Base-by-base conservation (phyloP, 2,888 invertebrate species). In the Seira sanloemensis region DNA sequence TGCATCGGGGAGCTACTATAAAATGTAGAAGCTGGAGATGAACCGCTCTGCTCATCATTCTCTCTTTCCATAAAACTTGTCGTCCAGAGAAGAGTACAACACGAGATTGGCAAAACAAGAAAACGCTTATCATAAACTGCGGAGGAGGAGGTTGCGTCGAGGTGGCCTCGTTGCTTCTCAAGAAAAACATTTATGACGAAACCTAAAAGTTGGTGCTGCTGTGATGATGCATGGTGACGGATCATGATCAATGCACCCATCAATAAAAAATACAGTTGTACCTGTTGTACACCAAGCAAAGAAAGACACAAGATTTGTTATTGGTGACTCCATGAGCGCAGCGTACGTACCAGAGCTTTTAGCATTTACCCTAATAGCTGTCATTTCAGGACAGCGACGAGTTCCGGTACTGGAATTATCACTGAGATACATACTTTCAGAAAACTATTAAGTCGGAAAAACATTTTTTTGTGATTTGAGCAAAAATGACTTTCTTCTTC, bases 121-220 rank as follows among this genome's bases (percentile, higher is more conserved):
- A 58, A 18, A 37, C 5, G 58, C 58, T 58, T 58, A 58, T 58
- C 58, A 18, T 58, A 58, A 18, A 58, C 58, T n/a, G n/a, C n/a
- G n/a, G n/a, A n/a, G n/a, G n/a, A n/a, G n/a, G n/a, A n/a, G n/a
- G n/a, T n/a, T n/a, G n/a, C n/a, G 58, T 16, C n/a, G 58, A 58
- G 58, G n/a, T 58, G 58, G 58, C 58, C 58, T 58, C 58, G 58
- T 58, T 58, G 9, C 58, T 37, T 58, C 58, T 4, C n/a, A 58
- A 58, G 58, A 58, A 58, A 58, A 58, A 58, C 58, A 58, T 58
- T 18, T 5, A 58, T 58, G 58, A 58, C 58, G 58, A 58, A 58
- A 18, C n/a, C n/a, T n/a, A n/a, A n/a, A n/a, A n/a, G n/a, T n/a
- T n/a, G n/a, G n/a, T n/a, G n/a, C n/a, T n/a, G n/a, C n/a, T n/a